Conservation (phyloP, 2,113 vertebrate species). For the Xenus cinereus region DNA sequence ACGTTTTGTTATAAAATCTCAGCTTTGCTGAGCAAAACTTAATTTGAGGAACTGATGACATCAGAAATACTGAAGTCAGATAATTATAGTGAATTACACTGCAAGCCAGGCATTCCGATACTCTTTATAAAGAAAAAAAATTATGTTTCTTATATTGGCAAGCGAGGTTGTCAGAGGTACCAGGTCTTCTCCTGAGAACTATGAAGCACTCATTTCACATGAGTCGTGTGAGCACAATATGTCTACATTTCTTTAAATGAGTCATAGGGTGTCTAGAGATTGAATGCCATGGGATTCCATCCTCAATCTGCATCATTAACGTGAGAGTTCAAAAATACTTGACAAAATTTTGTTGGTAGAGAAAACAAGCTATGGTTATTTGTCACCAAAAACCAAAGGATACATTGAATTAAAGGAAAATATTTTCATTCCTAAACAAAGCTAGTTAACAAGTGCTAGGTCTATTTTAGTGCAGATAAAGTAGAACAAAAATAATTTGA, state of each 20-base stretch:
- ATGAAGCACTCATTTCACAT: not conserved
- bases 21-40: slow-evolving; percentile 26
- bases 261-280: not conserved
- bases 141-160: not conserved
- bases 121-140: not conserved
- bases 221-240: not conserved
- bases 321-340: not conserved
- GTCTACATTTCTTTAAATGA: not conserved
- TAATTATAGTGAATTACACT: not conserved
- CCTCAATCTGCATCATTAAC: not conserved
- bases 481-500: not conserved
- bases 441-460: not conserved
- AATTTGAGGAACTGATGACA: slow-evolving; percentile 29
- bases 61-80: slow-evolving; percentile 6
- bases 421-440: not conserved
- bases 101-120: not conserved
- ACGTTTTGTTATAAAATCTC: slow-evolving; percentile 47
- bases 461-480: not conserved
- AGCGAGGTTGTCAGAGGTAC: not conserved
- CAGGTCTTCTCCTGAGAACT: not conserved
- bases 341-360: not conserved
- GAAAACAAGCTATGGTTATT: not conserved
- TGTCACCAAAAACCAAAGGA: not conserved
- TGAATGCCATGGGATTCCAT: not conserved
- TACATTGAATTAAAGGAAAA: not conserved